Conservation (phyloP, 2,113 vertebrate species). For the Recurvirostra avosetta region DNA sequence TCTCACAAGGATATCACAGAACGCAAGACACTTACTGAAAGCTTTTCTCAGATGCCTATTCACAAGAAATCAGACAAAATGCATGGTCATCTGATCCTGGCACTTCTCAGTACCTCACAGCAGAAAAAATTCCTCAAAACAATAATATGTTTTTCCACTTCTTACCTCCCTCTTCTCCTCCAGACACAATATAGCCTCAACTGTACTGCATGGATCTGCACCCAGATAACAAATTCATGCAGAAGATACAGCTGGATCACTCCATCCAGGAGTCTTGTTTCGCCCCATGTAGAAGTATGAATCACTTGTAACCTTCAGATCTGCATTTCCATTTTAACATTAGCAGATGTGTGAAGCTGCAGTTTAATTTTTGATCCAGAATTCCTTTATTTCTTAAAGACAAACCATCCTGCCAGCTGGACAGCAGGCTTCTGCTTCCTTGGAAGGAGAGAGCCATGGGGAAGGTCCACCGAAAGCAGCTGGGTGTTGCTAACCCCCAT, state of each 20-base stretch:
- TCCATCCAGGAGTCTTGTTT: not conserved
- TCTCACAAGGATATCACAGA: not conserved
- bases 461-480: not conserved
- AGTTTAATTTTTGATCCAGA: not conserved
- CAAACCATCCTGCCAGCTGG: not conserved
- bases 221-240: not conserved
- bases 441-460: accelerated
- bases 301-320: not conserved
- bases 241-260: not conserved
- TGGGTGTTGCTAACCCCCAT: not conserved
- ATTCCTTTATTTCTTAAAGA: not conserved
- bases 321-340: not conserved
- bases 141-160: not conserved
- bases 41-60: not conserved
- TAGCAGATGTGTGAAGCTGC: not conserved
- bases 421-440: not conserved
- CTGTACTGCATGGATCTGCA: no score
- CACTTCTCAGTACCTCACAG: not conserved
- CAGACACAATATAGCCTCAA: not conserved
- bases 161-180: not conserved
- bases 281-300: not conserved
- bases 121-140: not conserved
- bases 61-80: not conserved
- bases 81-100: not conserved
- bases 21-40: not conserved